phyloP scores from a whole-genome alignment of 23 tunicate genomes.

The Phallusia fumigata region DNA sequence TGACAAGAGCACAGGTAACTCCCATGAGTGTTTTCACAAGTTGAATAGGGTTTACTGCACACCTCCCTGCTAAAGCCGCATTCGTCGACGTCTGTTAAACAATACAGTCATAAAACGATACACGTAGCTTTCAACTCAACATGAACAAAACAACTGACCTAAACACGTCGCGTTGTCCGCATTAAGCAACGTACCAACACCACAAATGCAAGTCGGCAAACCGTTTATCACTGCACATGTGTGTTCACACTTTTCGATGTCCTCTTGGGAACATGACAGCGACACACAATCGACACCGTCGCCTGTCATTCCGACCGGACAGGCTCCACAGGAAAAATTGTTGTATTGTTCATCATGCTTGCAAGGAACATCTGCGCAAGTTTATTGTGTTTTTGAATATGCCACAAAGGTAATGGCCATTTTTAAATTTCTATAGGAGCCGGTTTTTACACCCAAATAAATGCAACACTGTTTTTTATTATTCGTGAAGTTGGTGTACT shows the following conservation, averaged over 20 bases:
- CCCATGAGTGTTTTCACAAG: conserved; percentile 60
- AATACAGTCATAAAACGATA: background rate
- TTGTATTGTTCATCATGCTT: background rate
- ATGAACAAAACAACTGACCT: conserved; percentile 29
- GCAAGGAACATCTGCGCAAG: conserved; percentile 43
- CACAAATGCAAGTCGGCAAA: conserved; percentile 31
- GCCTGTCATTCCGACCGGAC: conserved; percentile 77
- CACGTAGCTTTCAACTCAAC: background rate
- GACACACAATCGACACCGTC: conserved; percentile 63
- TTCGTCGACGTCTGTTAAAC: conserved; percentile 63
- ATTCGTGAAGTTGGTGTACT: too few relatives aligned
- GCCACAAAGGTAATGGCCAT: too few relatives aligned
- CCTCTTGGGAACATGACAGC: conserved; percentile 29
- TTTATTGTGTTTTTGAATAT: background rate
- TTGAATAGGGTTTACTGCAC: conserved; percentile 37
- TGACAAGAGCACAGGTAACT: conserved; percentile 40
- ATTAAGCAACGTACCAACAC: conserved; percentile 13
- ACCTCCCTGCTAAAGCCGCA: conserved; percentile 21
- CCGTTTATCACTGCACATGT: conserved; percentile 35
- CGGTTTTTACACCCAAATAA: too few relatives aligned
- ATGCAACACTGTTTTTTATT: too few relatives aligned
- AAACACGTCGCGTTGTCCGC: conserved; percentile 31
- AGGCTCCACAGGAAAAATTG: conserved; percentile 55
- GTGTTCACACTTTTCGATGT: conserved; percentile 23
- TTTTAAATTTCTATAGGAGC: too few relatives aligned